Evolutionary conservation across 2,888 invertebrate species (phyloP).

Genomic region (Exephanes ischioxanthus): DNA sequence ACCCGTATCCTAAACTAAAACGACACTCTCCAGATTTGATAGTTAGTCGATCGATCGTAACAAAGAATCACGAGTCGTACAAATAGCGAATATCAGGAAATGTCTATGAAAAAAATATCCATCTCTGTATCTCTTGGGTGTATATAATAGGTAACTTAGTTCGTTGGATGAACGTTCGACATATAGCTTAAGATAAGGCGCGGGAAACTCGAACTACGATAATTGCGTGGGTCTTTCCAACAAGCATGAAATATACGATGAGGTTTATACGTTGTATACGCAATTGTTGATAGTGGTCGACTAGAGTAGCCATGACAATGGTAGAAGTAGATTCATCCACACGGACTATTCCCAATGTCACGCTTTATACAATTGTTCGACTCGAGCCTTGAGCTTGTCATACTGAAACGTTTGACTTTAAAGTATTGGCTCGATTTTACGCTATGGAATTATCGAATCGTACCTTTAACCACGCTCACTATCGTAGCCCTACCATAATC

Average conservation of each 20-base stretch:
- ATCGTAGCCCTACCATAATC: slow-evolving; percentile 34
- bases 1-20: not conserved
- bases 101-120: not conserved
- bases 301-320: slow-evolving; percentile 56
- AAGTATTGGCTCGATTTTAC: slow-evolving; percentile 63
- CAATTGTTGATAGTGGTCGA: slow-evolving; percentile 50
- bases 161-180: slow-evolving; percentile 1
- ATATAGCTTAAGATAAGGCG: not conserved
- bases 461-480: slow-evolving; percentile 55
- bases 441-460: slow-evolving; percentile 36
- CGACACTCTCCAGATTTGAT: not conserved
- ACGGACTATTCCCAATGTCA: slow-evolving; percentile 1
- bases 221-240: slow-evolving; percentile 11
- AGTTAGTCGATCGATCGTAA: not conserved
- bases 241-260: slow-evolving; percentile 39
- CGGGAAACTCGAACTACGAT: slow-evolving; percentile 14
- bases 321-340: slow-evolving; percentile 26
- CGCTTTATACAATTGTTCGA: slow-evolving; percentile 27
- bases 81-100: not conserved
- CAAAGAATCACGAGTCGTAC: not conserved
- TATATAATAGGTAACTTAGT: not conserved
- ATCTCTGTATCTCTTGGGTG: not conserved
- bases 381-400: slow-evolving; percentile 67
- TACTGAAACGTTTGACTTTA: slow-evolving; percentile 52
- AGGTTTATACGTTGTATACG: slow-evolving; percentile 53